A percentile compares a stretch with the other conserved stretches of the same genome.
Evolutionary conservation across 1,140 invertebrate genomes (phyloP).

Genomic region (Xylocopa sonorina): DNA sequence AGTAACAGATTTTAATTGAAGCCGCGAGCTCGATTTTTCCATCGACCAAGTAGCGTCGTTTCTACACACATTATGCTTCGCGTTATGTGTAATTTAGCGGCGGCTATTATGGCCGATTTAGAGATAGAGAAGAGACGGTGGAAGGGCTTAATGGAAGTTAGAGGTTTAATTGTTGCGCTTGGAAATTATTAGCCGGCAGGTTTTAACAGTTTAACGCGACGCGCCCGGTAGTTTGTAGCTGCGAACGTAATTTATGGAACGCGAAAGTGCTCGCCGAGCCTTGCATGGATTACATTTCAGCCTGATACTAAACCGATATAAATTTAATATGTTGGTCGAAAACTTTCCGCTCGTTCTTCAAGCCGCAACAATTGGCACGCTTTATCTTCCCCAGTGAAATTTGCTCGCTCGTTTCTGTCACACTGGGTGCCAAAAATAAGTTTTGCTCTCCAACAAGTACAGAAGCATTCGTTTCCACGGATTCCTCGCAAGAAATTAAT

Average conservation of each 20-base stretch:
- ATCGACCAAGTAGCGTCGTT: background rate
- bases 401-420: too few species aligned
- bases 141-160: background rate
- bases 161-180: slow-evolving; percentile 29
- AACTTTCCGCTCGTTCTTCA: background rate
- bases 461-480: too few species aligned
- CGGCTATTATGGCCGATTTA: background rate
- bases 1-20: background rate
- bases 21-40: background rate
- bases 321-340: background rate
- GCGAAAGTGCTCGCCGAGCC: background rate
- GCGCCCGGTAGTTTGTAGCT: background rate
- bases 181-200: slow-evolving; percentile 21
- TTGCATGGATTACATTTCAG: slow-evolving; percentile 5
- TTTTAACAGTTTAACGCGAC: slow-evolving; percentile 19
- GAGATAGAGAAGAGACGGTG: background rate
- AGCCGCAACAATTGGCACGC: too few species aligned
- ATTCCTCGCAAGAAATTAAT: too few species aligned
- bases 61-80: too few species aligned
- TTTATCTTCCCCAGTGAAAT: background rate
- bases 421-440: too few species aligned
- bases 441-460: too few species aligned
- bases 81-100: background rate
- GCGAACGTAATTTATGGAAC: background rate
- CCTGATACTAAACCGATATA: background rate